A percentile compares a stretch with the other conserved stretches of the same genome.
Conservation (phyloP, 2,797 vertebrate genomes). For the Sebastes paucispinis region DNA sequence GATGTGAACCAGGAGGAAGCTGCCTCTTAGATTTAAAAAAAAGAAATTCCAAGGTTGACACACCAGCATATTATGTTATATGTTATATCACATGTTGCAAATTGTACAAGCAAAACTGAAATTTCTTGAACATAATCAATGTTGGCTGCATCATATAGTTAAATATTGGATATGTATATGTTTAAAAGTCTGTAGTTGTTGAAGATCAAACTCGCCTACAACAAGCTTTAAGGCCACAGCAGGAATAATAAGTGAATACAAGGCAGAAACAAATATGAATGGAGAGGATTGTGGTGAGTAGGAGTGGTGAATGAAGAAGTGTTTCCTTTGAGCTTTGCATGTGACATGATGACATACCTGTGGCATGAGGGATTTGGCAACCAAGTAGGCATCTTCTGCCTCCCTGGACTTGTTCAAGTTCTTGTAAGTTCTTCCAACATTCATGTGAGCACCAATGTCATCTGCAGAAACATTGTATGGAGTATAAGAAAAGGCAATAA, state of each 20-base stretch:
- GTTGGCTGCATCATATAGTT: background rate
- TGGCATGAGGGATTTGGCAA: conserved; percentile 98
- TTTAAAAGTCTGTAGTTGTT: background rate
- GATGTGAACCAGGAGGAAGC: background rate
- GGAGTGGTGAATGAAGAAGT: background rate
- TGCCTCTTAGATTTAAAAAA: background rate
- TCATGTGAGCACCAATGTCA: conserved; percentile 99
- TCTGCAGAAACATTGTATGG: conserved; percentile 76
- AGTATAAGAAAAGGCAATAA: background rate
- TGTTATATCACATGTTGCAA: background rate
- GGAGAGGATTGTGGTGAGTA: background rate
- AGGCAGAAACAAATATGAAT: background rate
- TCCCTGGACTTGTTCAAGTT: conserved; percentile 95
- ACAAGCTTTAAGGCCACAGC: background rate
- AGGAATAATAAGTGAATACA: background rate
- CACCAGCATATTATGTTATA: background rate
- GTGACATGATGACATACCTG: conserved; percentile 83
- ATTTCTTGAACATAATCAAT: background rate
- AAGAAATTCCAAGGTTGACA: background rate
- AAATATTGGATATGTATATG: background rate
- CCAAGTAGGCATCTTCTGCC: conserved; percentile 95
- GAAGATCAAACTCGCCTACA: background rate
- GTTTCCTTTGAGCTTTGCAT: background rate
- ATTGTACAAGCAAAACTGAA: background rate
- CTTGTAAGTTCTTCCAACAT: conserved; percentile 98